A percentile compares a stretch with the other conserved stretches of the same genome.
Evolutionary conservation across 2,797 vertebrate genomes (phyloP).

Genomic region (Vespertilio murinus): DNA sequence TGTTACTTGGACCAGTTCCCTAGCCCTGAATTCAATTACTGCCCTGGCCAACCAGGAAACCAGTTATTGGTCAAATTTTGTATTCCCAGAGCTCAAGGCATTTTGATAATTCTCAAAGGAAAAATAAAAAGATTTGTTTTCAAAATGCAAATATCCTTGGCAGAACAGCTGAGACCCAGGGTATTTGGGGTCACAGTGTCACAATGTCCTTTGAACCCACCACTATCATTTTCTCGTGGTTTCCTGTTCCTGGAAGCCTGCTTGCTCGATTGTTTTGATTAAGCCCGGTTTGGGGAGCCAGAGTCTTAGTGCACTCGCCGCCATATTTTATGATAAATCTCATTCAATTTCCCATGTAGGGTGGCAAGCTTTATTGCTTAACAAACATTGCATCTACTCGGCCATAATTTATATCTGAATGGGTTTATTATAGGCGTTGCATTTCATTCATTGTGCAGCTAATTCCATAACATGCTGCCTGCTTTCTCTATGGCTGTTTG

Average conservation of each 20-base stretch:
- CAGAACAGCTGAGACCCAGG: conserved; percentile 41
- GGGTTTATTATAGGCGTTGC: conserved; percentile 87
- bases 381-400: conserved; percentile 88
- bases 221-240: conserved; percentile 79
- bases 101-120: conserved; percentile 61
- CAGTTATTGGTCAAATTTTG: conserved; percentile 77
- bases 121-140: conserved; percentile 27
- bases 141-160: conserved; percentile 33
- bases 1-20: conserved; percentile 67
- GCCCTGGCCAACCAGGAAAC: conserved; percentile 70
- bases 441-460: conserved; percentile 88
- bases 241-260: conserved; percentile 80
- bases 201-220: conserved; percentile 79
- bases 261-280: conserved; percentile 84
- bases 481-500: conserved; percentile 85
- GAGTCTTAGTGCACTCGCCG: conserved; percentile 79
- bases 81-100: conserved; percentile 64
- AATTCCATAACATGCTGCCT: conserved; percentile 86
- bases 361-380: conserved; percentile 89
- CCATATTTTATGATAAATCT: conserved; percentile 87
- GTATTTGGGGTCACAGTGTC: conserved; percentile 75
- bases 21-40: conserved; percentile 65
- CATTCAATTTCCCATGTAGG: conserved; percentile 84
- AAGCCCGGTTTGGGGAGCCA: conserved; percentile 81
- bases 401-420: conserved; percentile 89